These are phyloP conservation scores for Apamea sordens DNA, from an alignment of 2,888 invertebrate genomes.

Conservation along the genomic window DNA sequence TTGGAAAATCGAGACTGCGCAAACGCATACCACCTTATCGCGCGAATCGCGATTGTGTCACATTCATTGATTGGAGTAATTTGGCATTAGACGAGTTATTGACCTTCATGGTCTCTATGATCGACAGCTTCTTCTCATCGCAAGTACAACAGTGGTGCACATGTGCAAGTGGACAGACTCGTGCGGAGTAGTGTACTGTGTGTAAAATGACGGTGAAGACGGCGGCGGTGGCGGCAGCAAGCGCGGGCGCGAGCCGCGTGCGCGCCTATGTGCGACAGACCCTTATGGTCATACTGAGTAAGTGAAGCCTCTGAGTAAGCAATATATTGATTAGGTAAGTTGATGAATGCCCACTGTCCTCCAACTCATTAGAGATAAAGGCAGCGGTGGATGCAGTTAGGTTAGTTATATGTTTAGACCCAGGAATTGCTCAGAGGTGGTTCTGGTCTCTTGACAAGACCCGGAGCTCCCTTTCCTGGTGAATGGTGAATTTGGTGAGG, in stretches of 20 bases:
- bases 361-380: neutral
- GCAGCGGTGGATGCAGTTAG: neutral
- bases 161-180: neutral
- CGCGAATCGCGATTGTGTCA: neutral
- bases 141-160: neutral
- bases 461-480: neutral
- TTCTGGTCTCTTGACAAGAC: neutral
- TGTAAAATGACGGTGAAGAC: slow-evolving; percentile 37
- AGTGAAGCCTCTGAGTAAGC: slow-evolving; percentile 16
- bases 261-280: slow-evolving; percentile 29
- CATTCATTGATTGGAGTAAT: neutral
- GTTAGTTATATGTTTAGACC: no score
- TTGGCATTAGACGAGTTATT: neutral
- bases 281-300: slow-evolving; percentile 48
- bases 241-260: slow-evolving; percentile 21
- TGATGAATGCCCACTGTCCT: neutral
- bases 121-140: neutral
- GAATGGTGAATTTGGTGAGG: neutral
- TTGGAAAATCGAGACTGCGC: neutral
- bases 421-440: neutral
- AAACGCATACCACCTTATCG: neutral
- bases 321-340: neutral
- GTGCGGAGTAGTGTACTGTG: neutral
- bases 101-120: neutral
- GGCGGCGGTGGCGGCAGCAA: neutral